Base-by-base conservation (phyloP, 2,113 vertebrate genomes). In the Chionodraco myersi region DNA sequence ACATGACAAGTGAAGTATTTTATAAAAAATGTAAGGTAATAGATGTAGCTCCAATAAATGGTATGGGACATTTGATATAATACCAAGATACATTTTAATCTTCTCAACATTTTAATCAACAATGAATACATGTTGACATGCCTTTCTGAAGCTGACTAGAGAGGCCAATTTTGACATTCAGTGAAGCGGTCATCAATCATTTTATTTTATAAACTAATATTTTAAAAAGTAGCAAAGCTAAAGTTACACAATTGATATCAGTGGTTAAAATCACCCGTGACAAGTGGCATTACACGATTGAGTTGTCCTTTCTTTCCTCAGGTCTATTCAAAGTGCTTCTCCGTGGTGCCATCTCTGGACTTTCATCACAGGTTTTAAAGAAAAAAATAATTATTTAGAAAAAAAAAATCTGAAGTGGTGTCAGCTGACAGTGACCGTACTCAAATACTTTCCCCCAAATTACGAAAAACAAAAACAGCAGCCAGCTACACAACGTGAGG, bases 401-500 rank as follows among this genome's bases (percentile, higher is more conserved):
- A 21, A 21, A 21, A 21, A 21, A 21, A 21, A 68, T 54, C 5
- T 52, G 1, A 51, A 54, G 60, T 45, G 12, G 36, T 6, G 54
- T 70, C 15, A 73, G 9, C 51, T 57, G 30, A 77, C 14, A 54
- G 34, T 66, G 54, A 21, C 51, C 12, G 49, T 18, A 62, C 3
- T 2, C 4, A 34, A 26, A 41, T 34, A 59, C 51, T 36, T 67
- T 52, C 15, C 30, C 64, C 12, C 13, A 30, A 11, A 72, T 68
- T 71, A 70, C 77, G 1, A 30, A 21, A 87, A 78, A 68, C n/a
- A 74, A 59, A 60, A 57, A 49, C 56, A 63, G 5, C 47, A 77
- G 65, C 18, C 52, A 1, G 66, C 51, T 49, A 57, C 11, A 57
- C 57, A 72, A 65, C 6, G 4, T 41, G 49, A 71, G 52, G 8